Evolutionary conservation across 2,797 vertebrate species (phyloP), one percentile per base, ranked within the genome.

Genomic region (Aplochiton taeniatus): DNA sequence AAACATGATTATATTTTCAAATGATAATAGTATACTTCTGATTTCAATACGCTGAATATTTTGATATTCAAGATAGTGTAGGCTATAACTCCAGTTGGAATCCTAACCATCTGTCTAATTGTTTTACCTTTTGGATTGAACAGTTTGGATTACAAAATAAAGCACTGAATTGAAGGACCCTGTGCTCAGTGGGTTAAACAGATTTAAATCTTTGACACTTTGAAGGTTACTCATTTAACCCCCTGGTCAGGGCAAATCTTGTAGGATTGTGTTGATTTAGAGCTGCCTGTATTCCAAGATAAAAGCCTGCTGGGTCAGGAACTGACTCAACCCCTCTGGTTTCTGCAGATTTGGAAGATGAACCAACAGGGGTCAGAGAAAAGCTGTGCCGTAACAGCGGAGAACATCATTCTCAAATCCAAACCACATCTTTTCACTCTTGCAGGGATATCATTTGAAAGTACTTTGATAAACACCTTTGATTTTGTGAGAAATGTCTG

Each of bases 221-320:
- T 90, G 85, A 90, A 88, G 90, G 85, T 88, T 87, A 89, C 85
- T 82, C 76, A 73, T 89, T 92, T 88, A 89, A 90, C 77, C 87
- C 83, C 80, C 83, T 68, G 80, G 85, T 90, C 78, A 17, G 77
- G 75, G 88, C 84, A 90, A 91, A 93, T 93, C 90, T 90, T 85
- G 78, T 70, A 72, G 88, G 86, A 90, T 91, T 89, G 53, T 56
- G 59, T 20, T 70, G 68, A 60, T 74, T 76, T 75, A 63, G 84
- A 83, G 86, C 85, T 85, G 87, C 78, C 88, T 90, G 90, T 84
- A 81, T 3, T 6, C 31, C 31, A 31, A 31, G 31, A 31, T 31
- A 31, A 31, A 31, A 31, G 31, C 31, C 81, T 72, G 78, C 56
- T 66, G 87, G 90, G 92, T 92, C 91, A 93, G 89, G 77, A 66